A percentile compares a stretch with the other conserved stretches of the same genome.
Evolutionary conservation across 2,797 vertebrate genomes (phyloP).

Genomic region (Hyperoplus immaculatus): DNA sequence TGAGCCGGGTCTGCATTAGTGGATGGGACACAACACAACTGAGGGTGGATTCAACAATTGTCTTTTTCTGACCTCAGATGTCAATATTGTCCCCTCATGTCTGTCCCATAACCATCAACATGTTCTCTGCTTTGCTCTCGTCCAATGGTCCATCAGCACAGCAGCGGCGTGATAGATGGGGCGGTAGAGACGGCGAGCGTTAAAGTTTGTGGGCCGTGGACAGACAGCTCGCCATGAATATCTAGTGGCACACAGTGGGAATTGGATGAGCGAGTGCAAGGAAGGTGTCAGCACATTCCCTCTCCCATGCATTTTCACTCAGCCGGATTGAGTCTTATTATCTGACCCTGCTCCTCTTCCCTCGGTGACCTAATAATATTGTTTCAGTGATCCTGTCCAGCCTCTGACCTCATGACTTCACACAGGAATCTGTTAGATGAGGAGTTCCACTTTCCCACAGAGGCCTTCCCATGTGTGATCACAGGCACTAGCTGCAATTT

Average conservation of each 20-base stretch:
- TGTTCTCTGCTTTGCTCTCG: constrained; percentile 29
- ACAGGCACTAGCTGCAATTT: constrained; percentile 8
- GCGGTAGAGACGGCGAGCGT: constrained; percentile 65
- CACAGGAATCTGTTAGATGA: constrained; percentile 67
- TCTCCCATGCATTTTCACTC: constrained; percentile 83
- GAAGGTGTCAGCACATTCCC: constrained; percentile 85
- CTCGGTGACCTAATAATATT: constrained; percentile 87
- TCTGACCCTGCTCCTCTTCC: constrained; percentile 81
- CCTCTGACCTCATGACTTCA: constrained; percentile 75
- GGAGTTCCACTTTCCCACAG: constrained; percentile 53
- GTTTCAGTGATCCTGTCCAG: constrained; percentile 80
- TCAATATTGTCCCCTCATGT: constrained; percentile 68
- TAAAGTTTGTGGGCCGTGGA: constrained; percentile 87
- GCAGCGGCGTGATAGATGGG: constrained; percentile 78
- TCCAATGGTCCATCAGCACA: constrained; percentile 65
- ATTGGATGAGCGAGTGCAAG: constrained; percentile 74
- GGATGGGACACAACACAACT: constrained; percentile 63
- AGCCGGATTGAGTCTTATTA: constrained; percentile 86
- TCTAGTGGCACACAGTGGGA: constrained; percentile 71
- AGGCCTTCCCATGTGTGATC: constrained; percentile 18
- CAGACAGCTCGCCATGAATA: constrained; percentile 79
- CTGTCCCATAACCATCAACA: constrained; percentile 7
- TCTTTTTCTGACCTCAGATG: constrained; percentile 82
- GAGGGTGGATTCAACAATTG: constrained; percentile 72
- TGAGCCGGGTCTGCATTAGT: constrained; percentile 67